Evolutionary conservation across 92 coral and sea anemone genomes (phyloP), one percentile per base, ranked within the genome.

Genomic region (Actinostola sp.): DNA sequence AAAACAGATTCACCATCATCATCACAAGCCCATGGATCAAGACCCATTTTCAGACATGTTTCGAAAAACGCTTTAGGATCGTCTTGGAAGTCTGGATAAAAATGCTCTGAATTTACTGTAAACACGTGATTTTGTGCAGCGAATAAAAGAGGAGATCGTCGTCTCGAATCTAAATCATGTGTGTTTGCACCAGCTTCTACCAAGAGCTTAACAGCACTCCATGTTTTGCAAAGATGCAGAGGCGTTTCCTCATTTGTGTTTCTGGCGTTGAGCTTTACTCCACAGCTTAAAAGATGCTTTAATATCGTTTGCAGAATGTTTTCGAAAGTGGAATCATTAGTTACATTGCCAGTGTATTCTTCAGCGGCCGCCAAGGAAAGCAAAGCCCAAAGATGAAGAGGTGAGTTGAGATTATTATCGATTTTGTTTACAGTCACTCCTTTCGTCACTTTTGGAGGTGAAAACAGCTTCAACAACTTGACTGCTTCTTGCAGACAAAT

Each of bases 11-110:
- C 76, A 19, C 69, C 77, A 7, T 68, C 43, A 0, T 56, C 57
- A 50, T 77, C 68, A 28, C 56, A 17, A 21, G 46, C 41, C 77
- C 66, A 77, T 8, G 54, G 67, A 77, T 77, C 76, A 53, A 77
- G 48, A 41, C 64, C 83, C 32, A 3, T 21, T 3, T 55, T 58
- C 17, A 68, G 20, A 29, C 15, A 33, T 30, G 12, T 41, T 57
- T 39, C 57, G 57, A 64, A 77, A 68, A 46, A 82, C 44, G 28
- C 16, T 60, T 30, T 30, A 26, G 51, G 81, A 42, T 50, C 77
- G 10, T 39, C 77, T 78, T 67, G 28, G 63, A 23, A 72, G 56
- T 71, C 76, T 17, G 50, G 65, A 71, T 52, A 71, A 24, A 71
- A 71, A 13, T 8, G 1, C 2, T 34, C 76, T 3, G 23, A 0